These are phyloP conservation scores for Acanthochromis polyacanthus DNA, from an alignment of 2,113 vertebrate genomes.

Conservation along the genomic window DNA sequence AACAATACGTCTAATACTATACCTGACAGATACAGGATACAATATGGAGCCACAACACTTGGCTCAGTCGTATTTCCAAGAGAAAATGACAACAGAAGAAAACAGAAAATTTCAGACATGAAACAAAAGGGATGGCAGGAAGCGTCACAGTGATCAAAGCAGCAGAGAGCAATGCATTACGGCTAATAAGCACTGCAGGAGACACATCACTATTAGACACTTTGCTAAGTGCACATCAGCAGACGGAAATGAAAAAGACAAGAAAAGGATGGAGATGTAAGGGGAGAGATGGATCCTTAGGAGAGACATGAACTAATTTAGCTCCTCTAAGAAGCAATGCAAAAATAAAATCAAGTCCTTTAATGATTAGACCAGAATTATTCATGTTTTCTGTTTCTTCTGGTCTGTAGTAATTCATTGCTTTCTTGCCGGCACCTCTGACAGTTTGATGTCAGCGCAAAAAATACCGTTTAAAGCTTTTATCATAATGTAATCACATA, in stretches of 20 bases:
- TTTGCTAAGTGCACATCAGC: constrained; percentile 23
- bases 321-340: neutral
- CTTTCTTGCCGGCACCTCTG: too few relatives aligned
- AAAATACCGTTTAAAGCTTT: too few relatives aligned
- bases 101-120: constrained; percentile 13
- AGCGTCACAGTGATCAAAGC: constrained; percentile 58
- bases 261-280: neutral
- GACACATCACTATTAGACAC: constrained; percentile 23
- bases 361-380: neutral
- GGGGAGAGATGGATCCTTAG: neutral
- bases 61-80: constrained; percentile 1
- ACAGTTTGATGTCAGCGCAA: too few relatives aligned
- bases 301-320: neutral
- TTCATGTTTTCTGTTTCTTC: neutral
- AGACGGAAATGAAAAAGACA: constrained; percentile 11
- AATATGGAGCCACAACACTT: neutral
- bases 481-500: too few relatives aligned
- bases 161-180: constrained; percentile 30
- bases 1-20: neutral
- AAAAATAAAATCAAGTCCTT: neutral
- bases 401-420: neutral
- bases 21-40: neutral
- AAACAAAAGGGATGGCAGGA: constrained; percentile 38
- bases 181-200: constrained; percentile 54
- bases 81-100: constrained; percentile 16